Evolutionary conservation across 2,888 invertebrate genomes (phyloP), one percentile per base, ranked within the genome.

Genomic region (Metalampra italica): DNA sequence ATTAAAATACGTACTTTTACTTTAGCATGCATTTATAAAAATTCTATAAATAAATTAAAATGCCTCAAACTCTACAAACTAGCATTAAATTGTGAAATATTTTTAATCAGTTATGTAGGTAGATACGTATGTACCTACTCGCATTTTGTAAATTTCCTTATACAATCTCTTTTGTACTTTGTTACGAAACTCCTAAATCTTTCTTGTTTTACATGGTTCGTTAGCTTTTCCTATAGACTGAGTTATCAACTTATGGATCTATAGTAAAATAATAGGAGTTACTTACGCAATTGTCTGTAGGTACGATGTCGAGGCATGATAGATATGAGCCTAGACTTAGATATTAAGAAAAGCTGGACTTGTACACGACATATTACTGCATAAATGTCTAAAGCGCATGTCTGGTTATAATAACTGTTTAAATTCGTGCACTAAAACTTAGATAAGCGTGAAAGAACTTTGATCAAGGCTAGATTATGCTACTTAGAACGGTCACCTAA

Each of bases 341-440:
- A 68, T 69, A 71, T 68, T 69, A 70, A 70, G 64, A 65, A 71
- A 62, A 68, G 61, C 22, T 63, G 55, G 71, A 62, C 59, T 62
- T 66, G 71, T 74, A 71, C 64, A 65, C 66, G 64, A 58, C 67
- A 65, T 63, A 62, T 64, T 65, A 59, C 57, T 54, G 40, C 22
- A 22, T 38, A 39, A 47, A 43, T 39, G 39, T 39, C 43, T 47
- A 15, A 22, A 39, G 37, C n/a, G 12, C 37, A 46, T n/a, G 22
- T n/a, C 29, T 9, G 32, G 55, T n/a, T n/a, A 52, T 51, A 51
- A 52, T 56, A 55, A 57, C 55, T 56, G 58, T 58, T 54, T 66
- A 69, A 75, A 71, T 75, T 76, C 76, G 75, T 79, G 77, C 69
- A 67, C 63, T 65, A 62, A 62, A 75, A 72, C 68, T 71, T 54